Evolutionary conservation across 2,888 invertebrate species (phyloP).

Genomic region (Junonia oenone): DNA sequence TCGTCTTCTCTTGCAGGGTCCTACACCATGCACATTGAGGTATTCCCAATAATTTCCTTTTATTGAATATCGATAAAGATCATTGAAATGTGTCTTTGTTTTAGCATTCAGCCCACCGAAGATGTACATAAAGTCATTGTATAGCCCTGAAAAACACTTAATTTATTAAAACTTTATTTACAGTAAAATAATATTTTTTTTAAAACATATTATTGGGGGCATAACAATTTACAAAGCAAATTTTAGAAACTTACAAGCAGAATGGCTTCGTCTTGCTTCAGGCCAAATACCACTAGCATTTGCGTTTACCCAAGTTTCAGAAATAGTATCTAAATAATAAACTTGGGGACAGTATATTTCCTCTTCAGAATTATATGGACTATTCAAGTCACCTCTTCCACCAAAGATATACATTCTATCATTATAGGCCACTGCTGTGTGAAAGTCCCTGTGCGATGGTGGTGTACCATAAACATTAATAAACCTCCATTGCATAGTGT

Average conservation of each 20-base stretch:
- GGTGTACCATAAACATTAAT: slow-evolving; percentile 81
- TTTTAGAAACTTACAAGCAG: slow-evolving; percentile 85
- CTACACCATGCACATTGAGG: slow-evolving; percentile 77
- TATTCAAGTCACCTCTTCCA: slow-evolving; percentile 87
- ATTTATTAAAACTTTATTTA: no score
- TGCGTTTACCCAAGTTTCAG: slow-evolving; percentile 84
- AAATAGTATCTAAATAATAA: slow-evolving; percentile 85
- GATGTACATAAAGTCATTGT: slow-evolving; percentile 88
- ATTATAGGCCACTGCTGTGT: slow-evolving; percentile 88
- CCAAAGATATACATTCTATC: slow-evolving; percentile 94
- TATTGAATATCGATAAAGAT: slow-evolving; percentile 87
- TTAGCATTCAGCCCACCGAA: slow-evolving; percentile 95
- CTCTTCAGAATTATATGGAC: slow-evolving; percentile 72
- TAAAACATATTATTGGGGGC: no score
- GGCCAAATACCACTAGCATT: slow-evolving; percentile 83
- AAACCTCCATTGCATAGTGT: slow-evolving; percentile 85
- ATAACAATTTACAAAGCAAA: no score
- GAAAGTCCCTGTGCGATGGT: slow-evolving; percentile 91
- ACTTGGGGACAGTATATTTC: slow-evolving; percentile 90
- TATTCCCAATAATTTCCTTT: slow-evolving; percentile 80
- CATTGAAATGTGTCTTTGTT: slow-evolving; percentile 88
- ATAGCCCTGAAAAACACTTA: slow-evolving; percentile 89
- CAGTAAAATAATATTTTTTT: no score
- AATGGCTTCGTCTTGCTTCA: slow-evolving; percentile 92
- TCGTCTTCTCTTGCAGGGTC: slow-evolving; percentile 83